phyloP scores from a whole-genome alignment of 2,888 invertebrate genomes.

The Thysanoteuthis rhombus region DNA sequence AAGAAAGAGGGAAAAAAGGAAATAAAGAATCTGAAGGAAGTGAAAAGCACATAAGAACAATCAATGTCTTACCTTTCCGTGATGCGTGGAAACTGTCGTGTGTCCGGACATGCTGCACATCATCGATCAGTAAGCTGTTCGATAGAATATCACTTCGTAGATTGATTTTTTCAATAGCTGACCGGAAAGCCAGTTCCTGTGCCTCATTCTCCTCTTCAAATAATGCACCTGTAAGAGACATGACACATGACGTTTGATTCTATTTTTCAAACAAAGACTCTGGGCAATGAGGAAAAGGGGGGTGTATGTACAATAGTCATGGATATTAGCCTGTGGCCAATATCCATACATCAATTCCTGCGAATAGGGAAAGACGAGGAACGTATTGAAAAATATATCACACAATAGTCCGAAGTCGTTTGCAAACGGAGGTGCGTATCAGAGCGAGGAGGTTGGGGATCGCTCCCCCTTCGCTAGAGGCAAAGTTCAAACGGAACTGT shows the following conservation, averaged over 20 bases:
- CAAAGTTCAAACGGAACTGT: too few species aligned
- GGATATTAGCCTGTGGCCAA: not conserved
- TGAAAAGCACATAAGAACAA: not conserved
- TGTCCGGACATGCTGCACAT: slow-evolving; percentile 88
- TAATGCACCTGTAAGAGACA: slow-evolving; percentile 77
- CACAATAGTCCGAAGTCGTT: not conserved
- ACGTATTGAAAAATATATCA: not conserved
- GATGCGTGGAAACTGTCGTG: slow-evolving; percentile 94
- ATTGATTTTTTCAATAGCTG: slow-evolving; percentile 92
- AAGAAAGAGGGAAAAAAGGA: not conserved
- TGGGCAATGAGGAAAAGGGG: too few species aligned
- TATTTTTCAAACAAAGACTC: not conserved
- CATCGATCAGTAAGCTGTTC: slow-evolving; percentile 86
- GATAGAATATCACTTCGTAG: slow-evolving; percentile 84
- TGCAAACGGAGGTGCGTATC: not conserved
- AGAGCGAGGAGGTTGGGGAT: too few species aligned
- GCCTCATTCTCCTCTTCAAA: slow-evolving; percentile 89
- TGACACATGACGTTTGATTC: not conserved
- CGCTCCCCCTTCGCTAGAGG: too few species aligned
- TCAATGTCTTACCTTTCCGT: slow-evolving; percentile 80
- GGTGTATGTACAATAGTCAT: not conserved
- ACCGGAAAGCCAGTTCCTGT: slow-evolving; percentile 88
- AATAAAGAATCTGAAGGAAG: not conserved
- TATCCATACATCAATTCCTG: not conserved
- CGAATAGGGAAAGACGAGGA: not conserved